Percentiles rank a stretch among this genome's conserved stretches.
Conservation (phyloP, 2,888 invertebrate genomes). For the Chouioia cunea region DNA sequence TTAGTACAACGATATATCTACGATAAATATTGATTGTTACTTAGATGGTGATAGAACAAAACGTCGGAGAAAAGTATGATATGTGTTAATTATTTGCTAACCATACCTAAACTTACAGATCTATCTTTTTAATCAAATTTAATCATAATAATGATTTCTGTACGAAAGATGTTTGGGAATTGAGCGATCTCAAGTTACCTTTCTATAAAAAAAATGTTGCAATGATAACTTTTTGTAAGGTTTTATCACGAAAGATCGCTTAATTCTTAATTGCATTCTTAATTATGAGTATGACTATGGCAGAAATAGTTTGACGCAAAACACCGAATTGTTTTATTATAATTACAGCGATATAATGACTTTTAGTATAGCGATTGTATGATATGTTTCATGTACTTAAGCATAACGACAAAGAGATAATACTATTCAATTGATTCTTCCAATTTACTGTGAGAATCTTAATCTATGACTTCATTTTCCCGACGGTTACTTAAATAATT, state of each 20-base stretch:
- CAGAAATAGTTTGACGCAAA: not conserved
- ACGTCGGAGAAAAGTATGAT: slow-evolving; percentile 16
- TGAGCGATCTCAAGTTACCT: slow-evolving; percentile 33
- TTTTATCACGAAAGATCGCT: slow-evolving; percentile 17
- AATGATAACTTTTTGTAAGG: not conserved
- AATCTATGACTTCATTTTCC: slow-evolving; percentile 49
- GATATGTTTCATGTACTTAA: slow-evolving; percentile 33
- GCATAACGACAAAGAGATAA: slow-evolving; percentile 13
- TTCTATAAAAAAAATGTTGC: slow-evolving; percentile 8
- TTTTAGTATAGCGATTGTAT: slow-evolving; percentile 17
- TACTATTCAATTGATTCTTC: slow-evolving; percentile 3
- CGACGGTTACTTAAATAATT: slow-evolving; percentile 44
- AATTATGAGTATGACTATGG: not conserved
- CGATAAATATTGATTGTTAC: slow-evolving; percentile 37
- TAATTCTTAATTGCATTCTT: slow-evolving; percentile 20
- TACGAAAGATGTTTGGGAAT: slow-evolving; percentile 8
- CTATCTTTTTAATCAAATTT: slow-evolving; percentile 5
- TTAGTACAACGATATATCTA: slow-evolving; percentile 1
- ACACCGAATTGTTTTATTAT: not conserved
- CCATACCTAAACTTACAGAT: slow-evolving; percentile 26
- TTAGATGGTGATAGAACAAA: slow-evolving; percentile 38
- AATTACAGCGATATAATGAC: not conserved
- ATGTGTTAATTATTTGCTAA: slow-evolving; percentile 40
- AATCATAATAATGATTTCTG: not conserved
- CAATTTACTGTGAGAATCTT: slow-evolving; percentile 19